Percentiles rank a stretch among this genome's conserved stretches.
Conservation (phyloP, 2,888 invertebrate genomes). For the Alcis repandata region DNA sequence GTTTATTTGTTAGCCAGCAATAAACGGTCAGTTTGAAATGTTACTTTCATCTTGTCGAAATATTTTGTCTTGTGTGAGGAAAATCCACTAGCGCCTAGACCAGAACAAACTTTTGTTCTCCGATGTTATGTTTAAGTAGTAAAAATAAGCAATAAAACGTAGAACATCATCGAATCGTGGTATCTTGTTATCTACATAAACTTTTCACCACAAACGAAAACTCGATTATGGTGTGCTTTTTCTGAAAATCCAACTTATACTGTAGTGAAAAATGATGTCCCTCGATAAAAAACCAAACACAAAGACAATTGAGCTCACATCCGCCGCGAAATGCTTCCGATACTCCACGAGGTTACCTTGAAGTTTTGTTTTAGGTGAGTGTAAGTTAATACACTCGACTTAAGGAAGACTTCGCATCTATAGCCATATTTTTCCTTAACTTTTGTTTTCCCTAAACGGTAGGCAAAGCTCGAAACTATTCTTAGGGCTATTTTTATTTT, state of each 20-base stretch:
- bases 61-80: constrained; percentile 47
- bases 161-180: constrained; percentile 18
- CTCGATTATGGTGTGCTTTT: constrained; percentile 30
- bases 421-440: too few relatives aligned
- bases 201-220: too few relatives aligned
- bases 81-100: constrained; percentile 14
- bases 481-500: too few relatives aligned
- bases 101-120: constrained; percentile 6
- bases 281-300: constrained; percentile 67
- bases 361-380: neutral
- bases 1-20: constrained; percentile 67
- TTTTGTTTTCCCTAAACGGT: too few relatives aligned
- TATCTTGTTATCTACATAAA: too few relatives aligned
- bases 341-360: constrained; percentile 46
- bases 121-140: constrained; percentile 41
- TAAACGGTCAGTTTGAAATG: constrained; percentile 50
- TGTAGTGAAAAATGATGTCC: constrained; percentile 56
- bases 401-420: too few relatives aligned
- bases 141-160: constrained; percentile 49
- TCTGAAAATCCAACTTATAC: constrained; percentile 51
- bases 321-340: constrained; percentile 75
- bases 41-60: constrained; percentile 58
- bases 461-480: too few relatives aligned
- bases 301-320: constrained; percentile 70
- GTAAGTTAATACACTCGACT: neutral